A percentile compares a stretch with the other conserved stretches of the same genome.
Evolutionary conservation across 2,888 invertebrate genomes (phyloP).

Genomic region (Nomada flava): DNA sequence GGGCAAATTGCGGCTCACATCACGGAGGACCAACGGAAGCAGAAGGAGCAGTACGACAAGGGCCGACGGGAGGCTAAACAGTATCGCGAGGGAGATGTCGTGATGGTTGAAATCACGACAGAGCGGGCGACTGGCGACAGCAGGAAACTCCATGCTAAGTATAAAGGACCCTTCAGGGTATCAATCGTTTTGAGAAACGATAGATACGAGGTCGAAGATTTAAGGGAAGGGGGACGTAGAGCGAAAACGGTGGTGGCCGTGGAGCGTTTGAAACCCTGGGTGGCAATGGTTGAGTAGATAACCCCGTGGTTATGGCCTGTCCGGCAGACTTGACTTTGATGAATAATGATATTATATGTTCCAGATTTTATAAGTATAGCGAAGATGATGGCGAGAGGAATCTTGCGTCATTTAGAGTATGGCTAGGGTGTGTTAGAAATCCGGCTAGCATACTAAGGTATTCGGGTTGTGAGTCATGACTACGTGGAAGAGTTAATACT

Average conservation of each 20-base stretch:
- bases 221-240: background rate
- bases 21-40: conserved; percentile 4
- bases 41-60: background rate
- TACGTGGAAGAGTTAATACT: too few relatives aligned
- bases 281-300: background rate
- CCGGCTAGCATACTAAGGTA: too few relatives aligned
- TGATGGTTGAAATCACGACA: background rate
- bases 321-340: too few relatives aligned
- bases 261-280: background rate
- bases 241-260: background rate
- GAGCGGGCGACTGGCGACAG: background rate
- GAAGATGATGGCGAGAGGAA: too few relatives aligned
- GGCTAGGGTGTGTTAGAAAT: too few relatives aligned
- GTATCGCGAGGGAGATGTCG: background rate
- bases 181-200: background rate
- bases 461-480: too few relatives aligned
- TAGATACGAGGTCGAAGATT: conserved; percentile 12
- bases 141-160: background rate
- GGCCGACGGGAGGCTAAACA: background rate
- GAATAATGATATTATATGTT: too few relatives aligned
- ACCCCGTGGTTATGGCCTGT: too few relatives aligned
- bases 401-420: too few relatives aligned
- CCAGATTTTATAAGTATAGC: too few relatives aligned
- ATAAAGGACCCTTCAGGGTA: background rate
- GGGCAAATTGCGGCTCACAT: background rate